These are phyloP conservation scores for Myathropa florea DNA, from an alignment of 2,888 invertebrate species.

Conservation along the genomic window DNA sequence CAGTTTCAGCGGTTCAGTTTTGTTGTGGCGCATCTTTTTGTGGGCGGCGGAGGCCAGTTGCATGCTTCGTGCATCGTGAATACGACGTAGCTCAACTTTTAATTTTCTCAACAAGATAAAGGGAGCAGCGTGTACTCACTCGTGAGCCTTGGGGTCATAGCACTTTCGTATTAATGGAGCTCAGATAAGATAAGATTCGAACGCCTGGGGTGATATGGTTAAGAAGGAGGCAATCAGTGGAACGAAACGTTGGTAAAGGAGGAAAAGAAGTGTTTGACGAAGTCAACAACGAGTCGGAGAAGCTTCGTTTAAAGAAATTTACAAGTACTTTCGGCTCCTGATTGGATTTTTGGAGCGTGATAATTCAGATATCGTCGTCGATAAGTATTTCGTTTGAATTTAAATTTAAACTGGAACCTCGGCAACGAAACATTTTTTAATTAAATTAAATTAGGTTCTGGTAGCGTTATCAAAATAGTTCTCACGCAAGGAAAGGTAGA, in stretches of 20 bases:
- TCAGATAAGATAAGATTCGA: conserved; percentile 59
- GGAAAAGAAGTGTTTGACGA: neutral
- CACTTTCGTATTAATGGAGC: conserved; percentile 55
- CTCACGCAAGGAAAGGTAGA: too few relatives aligned
- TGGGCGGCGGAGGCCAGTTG: conserved; percentile 10
- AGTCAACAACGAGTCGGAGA: neutral
- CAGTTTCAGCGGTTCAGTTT: conserved; percentile 5
- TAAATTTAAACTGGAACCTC: neutral
- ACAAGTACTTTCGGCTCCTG: neutral
- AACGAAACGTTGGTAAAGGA: neutral
- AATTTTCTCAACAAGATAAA: conserved; percentile 45
- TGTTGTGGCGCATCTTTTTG: neutral
- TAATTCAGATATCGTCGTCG: neutral
- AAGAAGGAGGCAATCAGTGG: neutral
- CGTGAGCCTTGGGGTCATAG: conserved; percentile 30
- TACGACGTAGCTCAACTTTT: conserved; percentile 59
- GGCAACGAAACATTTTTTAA: neutral
- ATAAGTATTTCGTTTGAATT: neutral
- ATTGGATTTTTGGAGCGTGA: neutral
- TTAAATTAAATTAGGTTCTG: neutral
- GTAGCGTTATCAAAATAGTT: too few relatives aligned
- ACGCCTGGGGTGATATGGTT: conserved; percentile 11
- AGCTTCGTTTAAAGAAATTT: neutral
- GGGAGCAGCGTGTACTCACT: conserved; percentile 28
- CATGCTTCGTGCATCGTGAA: conserved; percentile 9